Evolutionary conservation across 2,797 vertebrate species (phyloP).

Genomic region (Pangasius macronema): DNA sequence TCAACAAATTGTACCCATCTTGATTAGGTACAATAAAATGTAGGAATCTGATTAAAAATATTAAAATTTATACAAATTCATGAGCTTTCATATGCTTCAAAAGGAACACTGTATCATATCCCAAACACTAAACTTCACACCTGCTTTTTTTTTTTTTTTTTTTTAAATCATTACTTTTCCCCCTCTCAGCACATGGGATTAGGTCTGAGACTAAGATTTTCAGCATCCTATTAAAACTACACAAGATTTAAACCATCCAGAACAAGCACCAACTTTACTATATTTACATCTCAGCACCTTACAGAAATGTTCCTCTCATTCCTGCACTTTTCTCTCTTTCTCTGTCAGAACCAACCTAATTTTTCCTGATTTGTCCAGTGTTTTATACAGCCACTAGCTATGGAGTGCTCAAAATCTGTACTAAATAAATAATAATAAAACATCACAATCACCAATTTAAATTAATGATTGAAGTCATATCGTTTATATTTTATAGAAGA

Average conservation of each 20-base stretch:
- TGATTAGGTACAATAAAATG: neutral
- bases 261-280: neutral
- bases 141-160: no score
- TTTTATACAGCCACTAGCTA: neutral
- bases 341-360: neutral
- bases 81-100: neutral
- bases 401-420: neutral
- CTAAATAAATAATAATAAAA: neutral
- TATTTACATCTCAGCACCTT: neutral
- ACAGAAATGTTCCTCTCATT: neutral
- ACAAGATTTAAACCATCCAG: neutral
- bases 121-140: neutral
- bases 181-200: neutral
- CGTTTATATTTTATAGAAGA: neutral
- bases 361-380: neutral
- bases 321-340: neutral
- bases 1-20: neutral
- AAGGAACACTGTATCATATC: neutral
- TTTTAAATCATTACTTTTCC: no score
- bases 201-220: neutral
- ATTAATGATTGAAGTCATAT: neutral
- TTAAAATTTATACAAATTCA: neutral
- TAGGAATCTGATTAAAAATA: neutral
- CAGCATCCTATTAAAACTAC: neutral
- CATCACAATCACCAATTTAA: neutral